Evolutionary conservation across 2,888 invertebrate genomes (phyloP), one percentile per base, ranked within the genome.

Genomic region (Cryptocephalus primarius): DNA sequence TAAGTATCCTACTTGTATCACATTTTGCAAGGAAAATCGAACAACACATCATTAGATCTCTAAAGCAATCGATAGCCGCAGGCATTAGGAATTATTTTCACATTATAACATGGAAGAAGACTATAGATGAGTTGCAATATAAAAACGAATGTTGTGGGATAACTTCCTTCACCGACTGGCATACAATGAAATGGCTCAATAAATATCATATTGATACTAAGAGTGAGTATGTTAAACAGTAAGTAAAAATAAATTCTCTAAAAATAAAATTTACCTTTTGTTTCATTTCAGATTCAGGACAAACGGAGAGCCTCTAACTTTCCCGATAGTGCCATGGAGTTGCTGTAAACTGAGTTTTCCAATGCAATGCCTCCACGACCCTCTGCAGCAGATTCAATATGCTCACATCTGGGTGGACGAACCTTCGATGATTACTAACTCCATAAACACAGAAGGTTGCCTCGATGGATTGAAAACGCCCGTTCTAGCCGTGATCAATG

Each of bases 311-410:
- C 50, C 48, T 33, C 49, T 60, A n/a, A 46, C 53, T 34, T 47
- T 63, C 0, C 76, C 78, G 0, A 75, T 76, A 34, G 69, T 74
- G 0, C 78, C 80, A 0, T 79, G 76, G 69, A 80, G 80, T 32
- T 80, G 80, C 62, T 80, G 79, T 63, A 73, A 74, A 41, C 69
- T 76, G 4, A 66, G 72, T 32, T 78, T 76, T 52, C 71, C 77
- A 39, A 73, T 75, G 42, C 76, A 79, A 6, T 80, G 80, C 67
- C 74, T 78, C 56, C 80, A 79, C 61, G 80, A 80, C 60, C 79
- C 78, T 0, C 55, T 80, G 47, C 80, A 80, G 56, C 80, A 71
- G 57, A 48, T 52, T 4, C 58, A 62, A 32, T 65, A 61, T 31
- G 52, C 59, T 3, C 60, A 67, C 46, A 45, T 70, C 38, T 70